phyloP scores from a whole-genome alignment of 2,888 invertebrate species.

The Alsophila aescularia region DNA sequence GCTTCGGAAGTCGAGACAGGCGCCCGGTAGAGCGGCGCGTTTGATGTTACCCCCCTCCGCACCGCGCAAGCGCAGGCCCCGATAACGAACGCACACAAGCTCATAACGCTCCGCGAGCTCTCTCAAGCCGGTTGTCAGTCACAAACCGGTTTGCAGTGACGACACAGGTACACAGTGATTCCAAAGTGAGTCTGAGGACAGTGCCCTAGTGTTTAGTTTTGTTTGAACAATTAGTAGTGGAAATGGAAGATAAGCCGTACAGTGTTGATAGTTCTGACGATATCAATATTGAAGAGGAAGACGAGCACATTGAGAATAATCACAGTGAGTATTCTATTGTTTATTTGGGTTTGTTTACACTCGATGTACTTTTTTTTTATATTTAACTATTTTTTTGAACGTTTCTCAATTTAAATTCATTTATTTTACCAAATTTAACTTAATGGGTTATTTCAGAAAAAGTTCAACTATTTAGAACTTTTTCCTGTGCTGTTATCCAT shows the following conservation, averaged over 20 bases:
- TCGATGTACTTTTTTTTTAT: constrained; percentile 13
- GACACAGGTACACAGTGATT: constrained; percentile 68
- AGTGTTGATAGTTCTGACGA: constrained; percentile 82
- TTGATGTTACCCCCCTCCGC: constrained; percentile 71
- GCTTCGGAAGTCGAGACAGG: constrained; percentile 80
- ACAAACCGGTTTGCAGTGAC: constrained; percentile 78
- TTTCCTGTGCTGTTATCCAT: too few species aligned
- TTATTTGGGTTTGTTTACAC: constrained; percentile 24
- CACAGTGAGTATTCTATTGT: constrained; percentile 62
- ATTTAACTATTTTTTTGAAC: background rate
- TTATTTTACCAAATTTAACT: too few species aligned
- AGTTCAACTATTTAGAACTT: too few species aligned
- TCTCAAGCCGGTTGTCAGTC: constrained; percentile 79
- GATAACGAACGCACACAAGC: constrained; percentile 79
- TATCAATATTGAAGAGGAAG: constrained; percentile 79
- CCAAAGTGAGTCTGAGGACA: constrained; percentile 63
- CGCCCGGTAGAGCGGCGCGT: constrained; percentile 74
- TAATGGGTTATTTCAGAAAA: too few species aligned
- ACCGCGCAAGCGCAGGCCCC: constrained; percentile 64
- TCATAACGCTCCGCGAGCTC: constrained; percentile 81
- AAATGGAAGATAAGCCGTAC: constrained; percentile 81
- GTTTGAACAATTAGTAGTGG: constrained; percentile 68
- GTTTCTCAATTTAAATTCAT: background rate
- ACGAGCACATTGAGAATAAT: constrained; percentile 74
- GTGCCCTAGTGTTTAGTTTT: constrained; percentile 71